Percentiles rank a stretch among this genome's conserved stretches.
Conservation (phyloP, 2,113 vertebrate species). For the Lanius ludovicianus region DNA sequence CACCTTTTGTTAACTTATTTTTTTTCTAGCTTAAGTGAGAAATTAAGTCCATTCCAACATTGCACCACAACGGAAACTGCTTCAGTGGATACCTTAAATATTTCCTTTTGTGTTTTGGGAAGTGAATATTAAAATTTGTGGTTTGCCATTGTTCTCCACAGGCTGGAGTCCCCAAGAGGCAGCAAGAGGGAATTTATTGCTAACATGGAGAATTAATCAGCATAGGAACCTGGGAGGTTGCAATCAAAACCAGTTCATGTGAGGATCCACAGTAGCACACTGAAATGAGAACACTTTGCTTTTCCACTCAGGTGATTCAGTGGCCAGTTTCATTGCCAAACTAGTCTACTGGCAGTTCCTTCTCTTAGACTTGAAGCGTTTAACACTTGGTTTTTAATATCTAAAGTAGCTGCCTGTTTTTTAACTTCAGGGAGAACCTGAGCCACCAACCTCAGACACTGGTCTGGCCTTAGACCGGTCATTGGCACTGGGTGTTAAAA, state of each 20-base stretch:
- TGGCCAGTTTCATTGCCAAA: not conserved
- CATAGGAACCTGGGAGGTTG: not conserved
- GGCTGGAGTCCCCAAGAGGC: not conserved
- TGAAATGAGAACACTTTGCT: not conserved
- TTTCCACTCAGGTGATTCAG: not conserved
- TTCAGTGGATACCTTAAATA: not conserved
- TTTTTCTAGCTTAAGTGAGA: not conserved
- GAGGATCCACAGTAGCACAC: not conserved
- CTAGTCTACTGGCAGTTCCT: not conserved
- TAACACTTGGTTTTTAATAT: not conserved
- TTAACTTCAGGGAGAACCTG: not conserved
- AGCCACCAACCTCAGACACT: not conserved
- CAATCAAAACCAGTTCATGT: not conserved
- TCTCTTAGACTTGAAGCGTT: not conserved
- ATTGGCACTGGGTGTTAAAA: not conserved
- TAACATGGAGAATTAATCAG: not conserved
- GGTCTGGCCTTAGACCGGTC: not conserved
- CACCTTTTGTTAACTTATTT: not conserved
- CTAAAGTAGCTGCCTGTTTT: not conserved
- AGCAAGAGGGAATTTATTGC: not conserved
- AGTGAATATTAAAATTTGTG: not conserved
- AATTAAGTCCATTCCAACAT: not conserved
- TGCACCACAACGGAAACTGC: not conserved
- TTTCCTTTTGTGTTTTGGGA: not conserved
- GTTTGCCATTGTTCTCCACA: not conserved